These are phyloP conservation scores for Margarornis squamiger DNA, from an alignment of 2,797 vertebrate species.

Conservation along the genomic window DNA sequence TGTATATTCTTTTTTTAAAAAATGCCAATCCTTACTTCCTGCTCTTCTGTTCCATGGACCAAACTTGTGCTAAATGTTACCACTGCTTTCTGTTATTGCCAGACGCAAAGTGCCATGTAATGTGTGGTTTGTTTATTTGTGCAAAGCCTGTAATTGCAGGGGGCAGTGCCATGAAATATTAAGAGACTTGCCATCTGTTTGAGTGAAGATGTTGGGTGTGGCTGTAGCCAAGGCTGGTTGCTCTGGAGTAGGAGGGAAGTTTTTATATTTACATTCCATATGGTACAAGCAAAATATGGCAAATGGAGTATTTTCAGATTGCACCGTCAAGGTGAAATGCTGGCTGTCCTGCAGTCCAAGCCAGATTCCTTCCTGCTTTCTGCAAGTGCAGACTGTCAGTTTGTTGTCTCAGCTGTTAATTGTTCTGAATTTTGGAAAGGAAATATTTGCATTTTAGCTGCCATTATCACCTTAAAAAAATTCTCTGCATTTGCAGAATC, in stretches of 20 bases:
- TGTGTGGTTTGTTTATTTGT: conserved; percentile 13
- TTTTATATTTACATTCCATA: conserved; percentile 13
- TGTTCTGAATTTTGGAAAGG: not conserved
- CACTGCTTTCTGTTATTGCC: not conserved
- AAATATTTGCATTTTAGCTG: not conserved
- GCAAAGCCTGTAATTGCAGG: conserved; percentile 7
- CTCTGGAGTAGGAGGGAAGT: not conserved
- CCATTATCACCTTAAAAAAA: not conserved
- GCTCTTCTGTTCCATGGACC: not conserved
- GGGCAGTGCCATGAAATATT: conserved; percentile 42
- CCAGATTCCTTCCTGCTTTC: not conserved
- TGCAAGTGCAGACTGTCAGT: fast-evolving
- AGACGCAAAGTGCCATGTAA: not conserved
- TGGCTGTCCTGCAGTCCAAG: not conserved
- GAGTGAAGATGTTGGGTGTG: conserved; percentile 30
- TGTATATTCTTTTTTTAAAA: not conserved
- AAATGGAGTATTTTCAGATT: not conserved
- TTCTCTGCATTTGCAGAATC: not conserved
- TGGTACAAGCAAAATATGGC: not conserved
- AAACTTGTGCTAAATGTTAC: not conserved
- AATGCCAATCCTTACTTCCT: not conserved
- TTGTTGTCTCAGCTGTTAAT: not conserved
- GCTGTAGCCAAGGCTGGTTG: conserved; percentile 5
- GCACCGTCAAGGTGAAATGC: not conserved
- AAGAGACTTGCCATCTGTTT: conserved; percentile 41